Evolutionary conservation across 2,797 vertebrate species (phyloP), one percentile per base, ranked within the genome.

Genomic region (Sternarchorhynchus goeldii): DNA sequence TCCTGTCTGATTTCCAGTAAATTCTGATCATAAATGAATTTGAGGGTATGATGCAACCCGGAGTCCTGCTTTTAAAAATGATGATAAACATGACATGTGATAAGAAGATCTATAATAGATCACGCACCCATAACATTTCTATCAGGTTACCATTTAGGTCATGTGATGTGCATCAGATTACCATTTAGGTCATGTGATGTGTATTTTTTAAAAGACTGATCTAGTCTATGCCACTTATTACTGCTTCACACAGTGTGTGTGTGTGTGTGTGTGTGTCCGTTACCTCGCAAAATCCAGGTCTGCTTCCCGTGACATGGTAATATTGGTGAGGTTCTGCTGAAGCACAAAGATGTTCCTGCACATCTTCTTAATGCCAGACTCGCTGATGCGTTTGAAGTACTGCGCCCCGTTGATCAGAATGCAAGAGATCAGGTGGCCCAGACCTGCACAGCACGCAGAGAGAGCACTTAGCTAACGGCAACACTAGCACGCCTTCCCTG

Each of bases 341-440:
- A 99, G 96, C 80, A 98, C 97, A 77, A 99, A 99, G 84, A 99
- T 99, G 90, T 99, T 99, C 75, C 97, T 90, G 75, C 97, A 99
- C 97, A 99, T 99, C 83, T 99, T 99, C 91, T 99, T 99, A 90
- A 99, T 99, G 45, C 97, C 97, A 0, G 97, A 99, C 85, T 99
- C 97, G 6, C 96, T 99, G 93, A 99, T 99, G 71, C 97, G 95
- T 86, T 96, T 95, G 83, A 99, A 99, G 90, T 99, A 97, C 85
- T 99, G 97, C 21, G 97, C 96, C 0, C 97, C 95, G 0, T 98
- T 99, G 88, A 99, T 97, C 17, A 99, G 95, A 71, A 99, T 99
- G 82, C 97, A 99, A 87, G 97, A 98, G 87, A 99, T 98, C 50
- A 99, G 92, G 82, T 99, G 97, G 18, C 97, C 97, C 82, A 99